Conservation (phyloP, 2,113 vertebrate genomes). For the Pampusana beccarii region DNA sequence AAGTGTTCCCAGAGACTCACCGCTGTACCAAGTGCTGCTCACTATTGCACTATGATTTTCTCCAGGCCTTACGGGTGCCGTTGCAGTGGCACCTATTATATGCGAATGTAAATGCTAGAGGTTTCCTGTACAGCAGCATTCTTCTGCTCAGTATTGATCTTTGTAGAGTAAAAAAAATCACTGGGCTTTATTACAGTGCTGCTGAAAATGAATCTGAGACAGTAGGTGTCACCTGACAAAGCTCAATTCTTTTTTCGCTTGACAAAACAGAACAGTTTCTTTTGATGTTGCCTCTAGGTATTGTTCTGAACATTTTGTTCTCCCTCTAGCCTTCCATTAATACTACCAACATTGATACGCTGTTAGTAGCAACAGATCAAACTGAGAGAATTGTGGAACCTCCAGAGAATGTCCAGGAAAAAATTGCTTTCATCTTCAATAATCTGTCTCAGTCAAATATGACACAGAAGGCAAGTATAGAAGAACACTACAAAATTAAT, state of each 20-base stretch:
- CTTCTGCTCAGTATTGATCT: background rate
- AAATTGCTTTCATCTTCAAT: conserved; percentile 99
- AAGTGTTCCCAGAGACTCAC: background rate
- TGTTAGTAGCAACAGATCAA: conserved; percentile 97
- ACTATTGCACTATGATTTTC: background rate
- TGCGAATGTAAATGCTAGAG: background rate
- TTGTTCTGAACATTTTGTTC: background rate
- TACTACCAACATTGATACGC: conserved; percentile 98
- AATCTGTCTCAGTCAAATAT: conserved; percentile 99
- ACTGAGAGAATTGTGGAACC: conserved; percentile 97
- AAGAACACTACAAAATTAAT: background rate
- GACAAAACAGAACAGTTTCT: background rate
- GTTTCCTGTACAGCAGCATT: background rate
- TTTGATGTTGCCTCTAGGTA: background rate
- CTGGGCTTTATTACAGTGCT: background rate
- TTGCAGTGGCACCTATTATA: background rate
- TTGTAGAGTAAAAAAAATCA: background rate
- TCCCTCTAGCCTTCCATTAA: conserved; percentile 93
- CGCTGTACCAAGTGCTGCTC: background rate
- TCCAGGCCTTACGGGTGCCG: background rate
- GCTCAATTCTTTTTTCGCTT: background rate
- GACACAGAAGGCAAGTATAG: conserved; percentile 91
- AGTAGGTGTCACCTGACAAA: background rate
- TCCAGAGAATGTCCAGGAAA: conserved; percentile 97
- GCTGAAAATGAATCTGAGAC: background rate